Percentiles rank a stretch among this genome's conserved stretches.
Conservation (phyloP, 2,113 vertebrate species). For the Brachirus orientalis region DNA sequence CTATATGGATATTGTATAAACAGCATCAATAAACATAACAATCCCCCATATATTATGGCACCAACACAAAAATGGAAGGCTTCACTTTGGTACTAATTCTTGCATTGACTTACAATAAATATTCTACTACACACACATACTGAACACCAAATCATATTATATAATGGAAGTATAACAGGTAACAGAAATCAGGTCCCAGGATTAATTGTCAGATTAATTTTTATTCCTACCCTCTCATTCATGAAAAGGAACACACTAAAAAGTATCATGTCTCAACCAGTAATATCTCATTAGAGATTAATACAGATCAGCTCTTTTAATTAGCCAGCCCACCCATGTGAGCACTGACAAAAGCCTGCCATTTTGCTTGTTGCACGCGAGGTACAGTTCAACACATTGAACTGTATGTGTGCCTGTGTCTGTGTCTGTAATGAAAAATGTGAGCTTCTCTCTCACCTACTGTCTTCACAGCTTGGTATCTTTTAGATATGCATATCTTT, state of each 20-base stretch:
- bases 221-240: constrained; percentile 55
- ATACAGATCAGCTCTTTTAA: constrained; percentile 68
- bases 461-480: constrained; percentile 7
- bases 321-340: constrained; percentile 58
- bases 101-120: constrained; percentile 9
- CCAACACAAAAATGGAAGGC: constrained; percentile 8
- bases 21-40: background rate
- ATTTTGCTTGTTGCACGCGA: constrained; percentile 19
- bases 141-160: constrained; percentile 19
- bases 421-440: constrained; percentile 15
- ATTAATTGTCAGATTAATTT: constrained; percentile 47
- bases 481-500: background rate
- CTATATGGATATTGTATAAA: background rate
- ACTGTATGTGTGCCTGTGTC: constrained; percentile 26
- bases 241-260: constrained; percentile 43
- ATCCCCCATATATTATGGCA: too few relatives aligned
- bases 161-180: constrained; percentile 34
- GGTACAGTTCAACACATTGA: background rate
- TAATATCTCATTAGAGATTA: constrained; percentile 70
- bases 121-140: background rate
- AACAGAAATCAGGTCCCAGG: constrained; percentile 39
- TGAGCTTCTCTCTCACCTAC: constrained; percentile 27
- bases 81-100: constrained; percentile 15
- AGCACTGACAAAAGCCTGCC: constrained; percentile 50
- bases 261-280: constrained; percentile 45